Conservation (phyloP, 2,888 invertebrate genomes). For the Ametastegia equiseti region DNA sequence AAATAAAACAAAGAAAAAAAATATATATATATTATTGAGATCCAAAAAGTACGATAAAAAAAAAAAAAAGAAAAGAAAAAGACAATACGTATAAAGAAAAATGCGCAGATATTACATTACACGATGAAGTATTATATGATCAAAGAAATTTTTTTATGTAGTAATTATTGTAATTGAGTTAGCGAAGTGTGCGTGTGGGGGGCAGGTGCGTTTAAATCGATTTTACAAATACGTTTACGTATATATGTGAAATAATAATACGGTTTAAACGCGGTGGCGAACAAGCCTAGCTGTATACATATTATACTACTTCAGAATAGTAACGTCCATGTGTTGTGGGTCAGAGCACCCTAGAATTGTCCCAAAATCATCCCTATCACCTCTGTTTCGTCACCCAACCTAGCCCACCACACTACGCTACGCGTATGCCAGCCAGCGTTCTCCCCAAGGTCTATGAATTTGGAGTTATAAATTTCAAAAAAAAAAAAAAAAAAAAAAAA, state of each 20-base stretch:
- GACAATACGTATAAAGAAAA: neutral
- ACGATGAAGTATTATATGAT: neutral
- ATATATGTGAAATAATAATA: neutral
- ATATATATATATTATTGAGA: neutral
- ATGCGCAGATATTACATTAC: neutral
- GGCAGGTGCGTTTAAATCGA: slow-evolving; percentile 22
- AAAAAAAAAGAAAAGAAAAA: neutral
- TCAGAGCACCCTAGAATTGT: slow-evolving; percentile 73
- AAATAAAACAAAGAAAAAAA: neutral
- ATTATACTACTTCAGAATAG: neutral
- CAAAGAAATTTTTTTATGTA: too few species aligned
- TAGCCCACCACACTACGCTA: slow-evolving; percentile 68
- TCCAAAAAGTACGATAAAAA: neutral
- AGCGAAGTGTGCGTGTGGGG: slow-evolving; percentile 45
- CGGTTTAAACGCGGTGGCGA: neutral
- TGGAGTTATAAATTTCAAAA: too few species aligned
- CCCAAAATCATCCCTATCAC: slow-evolving; percentile 53
- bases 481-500: neutral
- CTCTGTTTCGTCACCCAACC: slow-evolving; percentile 59
- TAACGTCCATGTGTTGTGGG: slow-evolving; percentile 76
- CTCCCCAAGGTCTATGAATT: slow-evolving; percentile 17
- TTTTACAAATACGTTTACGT: neutral
- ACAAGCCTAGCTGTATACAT: slow-evolving; percentile 2
- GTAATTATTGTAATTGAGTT: too few species aligned
- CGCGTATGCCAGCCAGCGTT: slow-evolving; percentile 58